These are phyloP conservation scores for Diorhabda elongata DNA, from an alignment of 1,140 invertebrate genomes.

Conservation along the genomic window DNA sequence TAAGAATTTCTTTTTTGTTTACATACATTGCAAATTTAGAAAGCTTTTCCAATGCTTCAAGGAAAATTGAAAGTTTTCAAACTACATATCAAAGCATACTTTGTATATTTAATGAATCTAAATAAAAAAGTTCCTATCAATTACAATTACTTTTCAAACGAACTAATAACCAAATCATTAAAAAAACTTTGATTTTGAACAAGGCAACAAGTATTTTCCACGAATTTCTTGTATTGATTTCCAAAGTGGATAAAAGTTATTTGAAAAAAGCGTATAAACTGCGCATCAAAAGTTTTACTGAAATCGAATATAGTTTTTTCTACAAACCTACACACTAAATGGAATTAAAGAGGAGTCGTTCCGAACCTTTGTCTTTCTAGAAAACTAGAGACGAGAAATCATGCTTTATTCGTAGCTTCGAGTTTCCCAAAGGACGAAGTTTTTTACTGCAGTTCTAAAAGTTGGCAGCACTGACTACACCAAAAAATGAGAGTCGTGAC, in stretches of 20 bases:
- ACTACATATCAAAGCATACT: too few species aligned
- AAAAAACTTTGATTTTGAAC: too few species aligned
- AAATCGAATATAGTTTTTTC: constrained; percentile 16
- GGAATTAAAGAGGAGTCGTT: constrained; percentile 7
- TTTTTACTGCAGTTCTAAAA: constrained; percentile 39
- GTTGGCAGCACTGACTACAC: constrained; percentile 28
- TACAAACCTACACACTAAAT: background rate
- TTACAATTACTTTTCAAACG: too few species aligned
- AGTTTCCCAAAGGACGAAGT: constrained; percentile 35
- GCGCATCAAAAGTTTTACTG: constrained; percentile 8
- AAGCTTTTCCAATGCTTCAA: too few species aligned
- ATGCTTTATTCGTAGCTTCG: constrained; percentile 33
- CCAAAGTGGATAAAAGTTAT: background rate
- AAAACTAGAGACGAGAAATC: constrained; percentile 30
- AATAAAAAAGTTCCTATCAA: too few species aligned
- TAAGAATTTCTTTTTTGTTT: too few species aligned
- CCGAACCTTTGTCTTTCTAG: constrained; percentile 20
- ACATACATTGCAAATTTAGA: too few species aligned
- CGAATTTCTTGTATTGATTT: too few species aligned
- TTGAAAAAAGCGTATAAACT: constrained; percentile 1
- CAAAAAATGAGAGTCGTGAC: constrained; percentile 36
- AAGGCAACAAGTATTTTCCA: too few species aligned
- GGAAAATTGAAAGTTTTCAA: too few species aligned
- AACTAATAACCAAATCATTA: too few species aligned
- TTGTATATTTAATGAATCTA: too few species aligned